phyloP scores from a whole-genome alignment of 2,797 vertebrate genomes.

The Lithobates pipiens region DNA sequence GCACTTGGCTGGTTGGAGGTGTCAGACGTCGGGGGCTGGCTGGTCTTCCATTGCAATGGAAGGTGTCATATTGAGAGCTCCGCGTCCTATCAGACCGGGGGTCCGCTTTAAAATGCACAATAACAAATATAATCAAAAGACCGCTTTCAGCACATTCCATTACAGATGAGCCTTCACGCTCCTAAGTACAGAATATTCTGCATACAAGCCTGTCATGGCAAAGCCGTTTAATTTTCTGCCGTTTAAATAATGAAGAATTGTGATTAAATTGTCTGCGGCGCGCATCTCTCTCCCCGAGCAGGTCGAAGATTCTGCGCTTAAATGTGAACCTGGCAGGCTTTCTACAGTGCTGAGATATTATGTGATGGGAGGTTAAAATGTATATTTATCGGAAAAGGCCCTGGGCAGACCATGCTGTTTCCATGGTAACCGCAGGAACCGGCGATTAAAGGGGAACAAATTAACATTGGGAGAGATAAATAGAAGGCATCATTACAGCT shows the following conservation, averaged over 20 bases:
- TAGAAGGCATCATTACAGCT: not conserved
- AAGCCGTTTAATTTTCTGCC: not conserved
- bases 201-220: not conserved
- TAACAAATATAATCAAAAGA: constrained; percentile 1
- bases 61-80: not conserved
- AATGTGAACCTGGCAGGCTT: constrained; percentile 9
- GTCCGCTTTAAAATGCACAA: not conserved
- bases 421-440: constrained; percentile 25
- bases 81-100: not conserved
- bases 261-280: not conserved
- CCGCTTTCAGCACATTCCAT: not conserved
- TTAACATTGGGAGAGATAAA: constrained; percentile 33
- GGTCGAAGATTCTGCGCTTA: not conserved
- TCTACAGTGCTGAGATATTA: constrained; percentile 24
- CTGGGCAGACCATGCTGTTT: constrained; percentile 17
- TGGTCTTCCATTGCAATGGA: not conserved
- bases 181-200: not conserved
- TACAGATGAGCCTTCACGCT: not conserved
- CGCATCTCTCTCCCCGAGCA: not conserved
- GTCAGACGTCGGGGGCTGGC: not conserved
- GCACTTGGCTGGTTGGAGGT: not conserved
- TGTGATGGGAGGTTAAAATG: constrained; percentile 31
- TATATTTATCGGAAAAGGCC: constrained; percentile 34
- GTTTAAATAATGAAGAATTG: constrained; percentile 1
- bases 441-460: constrained; percentile 27